Base-by-base conservation (phyloP, 2,797 vertebrate species). In the Danio kyathit region DNA sequence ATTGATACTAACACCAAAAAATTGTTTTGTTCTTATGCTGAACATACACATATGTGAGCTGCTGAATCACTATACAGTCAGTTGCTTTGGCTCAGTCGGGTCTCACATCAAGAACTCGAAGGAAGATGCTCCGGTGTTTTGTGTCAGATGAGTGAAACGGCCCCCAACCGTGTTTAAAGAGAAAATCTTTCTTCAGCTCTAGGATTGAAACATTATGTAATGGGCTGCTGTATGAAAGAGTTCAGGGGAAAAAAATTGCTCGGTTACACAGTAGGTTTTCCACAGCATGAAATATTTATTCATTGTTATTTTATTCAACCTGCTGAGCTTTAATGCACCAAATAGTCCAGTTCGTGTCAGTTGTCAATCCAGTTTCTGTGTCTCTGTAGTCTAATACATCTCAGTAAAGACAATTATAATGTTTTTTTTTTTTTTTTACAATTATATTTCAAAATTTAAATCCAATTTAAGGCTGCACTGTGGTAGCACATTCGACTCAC, bases 191-290 rank as follows among this genome's bases (percentile, higher is more conserved):
- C n/a, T 21, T 57, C 29, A 70, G 67, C 29, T 52, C 14, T 70
- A 9, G 51, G 49, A 70, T 40, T 70, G 49, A 52, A 70, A 52
- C 16, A 7, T 52, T 52, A 70, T 17, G 29, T 70, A 70, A 70
- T 40, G 48, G 14, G 40, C 49, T 41, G 29, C 29, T 40, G 9
- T 52, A 11, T 12, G 49, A 40, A 40, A 10, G 10, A 52, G 67
- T 52, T 52, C 21, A 17, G 6, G 66, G n/a, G 52, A 70, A 41
- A 70, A 40, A 40, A 29, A 29, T 3, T 52, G 16, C 16, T 52
- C 8, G 11, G 14, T 29, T 52, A 52, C 29, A 48, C 67, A 17
- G 21, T 13, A 48, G 43, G 17, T 44, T 48, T 14, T 19, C 11
- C 17, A 48, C 12, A 7, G 14, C 29, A 52, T 70, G 5, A 52